phyloP scores from a whole-genome alignment of 2,113 vertebrate genomes.

The Clarias batrachus region DNA sequence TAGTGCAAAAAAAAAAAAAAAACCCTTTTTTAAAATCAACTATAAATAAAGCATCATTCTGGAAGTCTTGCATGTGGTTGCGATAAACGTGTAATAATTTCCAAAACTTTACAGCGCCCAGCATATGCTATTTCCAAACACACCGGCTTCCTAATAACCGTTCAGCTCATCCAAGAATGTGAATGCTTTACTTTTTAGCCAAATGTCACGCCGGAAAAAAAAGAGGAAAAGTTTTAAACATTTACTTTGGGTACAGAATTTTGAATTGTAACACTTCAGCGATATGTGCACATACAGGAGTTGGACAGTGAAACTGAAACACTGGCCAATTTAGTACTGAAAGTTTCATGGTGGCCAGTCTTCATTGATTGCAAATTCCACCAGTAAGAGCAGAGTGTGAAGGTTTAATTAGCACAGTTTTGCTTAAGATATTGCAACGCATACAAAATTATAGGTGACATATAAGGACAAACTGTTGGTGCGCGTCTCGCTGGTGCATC shows the following conservation, averaged over 20 bases:
- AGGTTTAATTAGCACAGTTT: no score
- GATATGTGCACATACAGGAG: neutral
- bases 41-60: neutral
- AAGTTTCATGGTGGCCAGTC: no score
- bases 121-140: neutral
- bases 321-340: no score
- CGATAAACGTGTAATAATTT: neutral
- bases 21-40: neutral
- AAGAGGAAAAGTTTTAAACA: neutral
- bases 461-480: no score
- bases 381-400: no score
- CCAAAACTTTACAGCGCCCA: neutral
- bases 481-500: no score
- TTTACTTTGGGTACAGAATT: neutral
- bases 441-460: no score
- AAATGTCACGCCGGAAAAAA: neutral
- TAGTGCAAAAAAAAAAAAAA: neutral
- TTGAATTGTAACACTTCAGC: neutral
- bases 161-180: neutral
- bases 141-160: neutral
- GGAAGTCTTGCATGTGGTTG: neutral
- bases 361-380: no score
- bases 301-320: no score
- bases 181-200: neutral
- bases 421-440: no score